phyloP scores from a whole-genome alignment of 2,888 invertebrate species.

The Ernsta delagoae region DNA sequence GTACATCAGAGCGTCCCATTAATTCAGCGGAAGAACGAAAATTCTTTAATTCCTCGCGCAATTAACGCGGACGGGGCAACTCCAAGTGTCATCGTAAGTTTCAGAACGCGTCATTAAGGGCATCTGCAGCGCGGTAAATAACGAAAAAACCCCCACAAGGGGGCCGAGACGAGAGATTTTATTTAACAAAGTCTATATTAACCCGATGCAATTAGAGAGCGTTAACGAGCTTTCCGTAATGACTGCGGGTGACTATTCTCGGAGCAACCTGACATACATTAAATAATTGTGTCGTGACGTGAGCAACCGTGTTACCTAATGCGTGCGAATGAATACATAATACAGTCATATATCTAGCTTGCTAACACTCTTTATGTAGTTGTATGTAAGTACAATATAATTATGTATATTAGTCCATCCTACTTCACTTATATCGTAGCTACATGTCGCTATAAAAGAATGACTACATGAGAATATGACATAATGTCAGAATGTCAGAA shows the following conservation, averaged over 20 bases:
- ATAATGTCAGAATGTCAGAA: too few species aligned
- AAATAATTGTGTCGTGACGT: conserved; percentile 35
- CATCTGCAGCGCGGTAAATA: conserved; percentile 83
- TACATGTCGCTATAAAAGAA: too few species aligned
- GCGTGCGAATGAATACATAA: conserved; percentile 25
- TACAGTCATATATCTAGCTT: conserved; percentile 12
- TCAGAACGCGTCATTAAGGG: conserved; percentile 83
- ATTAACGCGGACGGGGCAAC: conserved; percentile 73
- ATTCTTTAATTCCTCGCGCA: conserved; percentile 81
- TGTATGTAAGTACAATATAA: too few species aligned
- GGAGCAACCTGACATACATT: conserved; percentile 43
- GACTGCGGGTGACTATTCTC: conserved; percentile 73
- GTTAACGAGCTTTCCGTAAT: conserved; percentile 83
- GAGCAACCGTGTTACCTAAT: conserved; percentile 40
- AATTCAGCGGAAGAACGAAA: conserved; percentile 71
- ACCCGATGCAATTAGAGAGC: conserved; percentile 84
- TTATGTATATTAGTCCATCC: too few species aligned
- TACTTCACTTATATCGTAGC: too few species aligned
- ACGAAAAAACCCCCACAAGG: conserved; percentile 67
- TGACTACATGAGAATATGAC: too few species aligned
- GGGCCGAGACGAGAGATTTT: conserved; percentile 80
- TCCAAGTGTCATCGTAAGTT: conserved; percentile 85
- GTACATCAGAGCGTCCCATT: conserved; percentile 68
- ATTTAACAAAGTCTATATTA: conserved; percentile 85
- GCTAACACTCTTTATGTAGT: too few species aligned